These are phyloP conservation scores for Microcaecilia unicolor DNA, from an alignment of 2,797 vertebrate species.

Conservation along the genomic window DNA sequence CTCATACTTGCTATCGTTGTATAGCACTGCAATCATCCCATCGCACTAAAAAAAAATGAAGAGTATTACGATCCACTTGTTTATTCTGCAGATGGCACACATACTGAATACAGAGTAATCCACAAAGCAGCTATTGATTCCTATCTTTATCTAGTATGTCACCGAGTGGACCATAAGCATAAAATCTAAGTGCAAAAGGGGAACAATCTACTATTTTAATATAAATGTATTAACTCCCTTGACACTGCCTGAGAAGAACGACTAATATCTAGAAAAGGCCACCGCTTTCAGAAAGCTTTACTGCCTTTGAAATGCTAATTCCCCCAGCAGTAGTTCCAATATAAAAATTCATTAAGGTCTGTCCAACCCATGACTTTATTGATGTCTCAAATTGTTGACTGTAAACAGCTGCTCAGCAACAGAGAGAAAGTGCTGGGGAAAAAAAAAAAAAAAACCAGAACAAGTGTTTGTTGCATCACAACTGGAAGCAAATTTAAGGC, in stretches of 20 bases:
- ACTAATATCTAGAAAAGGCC: slow-evolving; percentile 2
- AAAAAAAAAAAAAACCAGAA: too few relatives aligned
- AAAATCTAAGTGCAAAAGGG: background rate
- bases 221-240: background rate
- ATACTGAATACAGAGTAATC: background rate
- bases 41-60: too few relatives aligned
- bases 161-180: background rate
- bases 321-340: slow-evolving; percentile 1
- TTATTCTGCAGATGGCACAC: background rate
- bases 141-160: background rate
- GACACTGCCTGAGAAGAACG: background rate
- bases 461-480: too few relatives aligned
- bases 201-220: background rate
- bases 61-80: background rate
- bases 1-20: too few relatives aligned
- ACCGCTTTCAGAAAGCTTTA: background rate
- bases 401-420: background rate
- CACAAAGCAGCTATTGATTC: background rate
- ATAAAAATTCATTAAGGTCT: slow-evolving; percentile 12
- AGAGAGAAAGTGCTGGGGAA: too few relatives aligned
- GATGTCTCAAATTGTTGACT: slow-evolving; percentile 2
- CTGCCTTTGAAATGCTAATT: slow-evolving; percentile 8
- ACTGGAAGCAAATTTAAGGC: too few relatives aligned
- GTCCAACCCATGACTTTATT: slow-evolving; percentile 3
- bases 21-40: too few relatives aligned